Base-by-base conservation (phyloP, 2,888 invertebrate species). In the Amphipoea lucens region DNA sequence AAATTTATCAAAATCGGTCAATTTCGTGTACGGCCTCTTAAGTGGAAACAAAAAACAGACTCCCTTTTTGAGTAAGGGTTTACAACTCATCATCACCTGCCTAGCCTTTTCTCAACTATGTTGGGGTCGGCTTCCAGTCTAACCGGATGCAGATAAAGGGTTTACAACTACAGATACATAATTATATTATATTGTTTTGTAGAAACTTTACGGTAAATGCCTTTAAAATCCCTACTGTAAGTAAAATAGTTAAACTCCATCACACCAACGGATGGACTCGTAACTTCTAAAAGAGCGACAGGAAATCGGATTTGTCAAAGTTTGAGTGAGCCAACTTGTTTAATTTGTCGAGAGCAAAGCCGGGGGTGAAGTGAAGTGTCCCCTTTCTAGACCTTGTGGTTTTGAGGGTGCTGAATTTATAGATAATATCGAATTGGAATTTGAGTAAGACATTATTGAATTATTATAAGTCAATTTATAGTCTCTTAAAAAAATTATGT, bases 281-380 rank as follows among this genome's bases (percentile, higher is more conserved):
- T 82, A 87, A 89, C 87, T 88, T 79, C 76, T 87, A 85, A 85
- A 82, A 89, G 89, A 88, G 83, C 84, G 85, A 82, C 87, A 87
- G 85, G 81, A 88, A 88, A 88, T 89, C 83, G 81, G 84, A 88
- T 87, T 88, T 88, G 87, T 88, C 88, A 85, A 88, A 88, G 48
- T 88, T 88, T 85, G 82, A 89, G 83, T 68, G 84, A 82, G 79
- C 78, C 87, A 78, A 85, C 89, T 89, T 89, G 87, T 88, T 88
- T 85, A 87, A 88, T 88, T 89, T 87, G 85, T 88, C 83, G 71
- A 79, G 78, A 79, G 81, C 66, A 82, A 81, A 85, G 83, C 73
- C 72, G 71, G 57, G 69, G 62, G 40, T 73, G 51, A 81, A 82
- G 81, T 65, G 70, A 79, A 85, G 87, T 81, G 80, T 81, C 78